Evolutionary conservation across 2,888 invertebrate species (phyloP).

Genomic region (Cyrtodaria siliqua): DNA sequence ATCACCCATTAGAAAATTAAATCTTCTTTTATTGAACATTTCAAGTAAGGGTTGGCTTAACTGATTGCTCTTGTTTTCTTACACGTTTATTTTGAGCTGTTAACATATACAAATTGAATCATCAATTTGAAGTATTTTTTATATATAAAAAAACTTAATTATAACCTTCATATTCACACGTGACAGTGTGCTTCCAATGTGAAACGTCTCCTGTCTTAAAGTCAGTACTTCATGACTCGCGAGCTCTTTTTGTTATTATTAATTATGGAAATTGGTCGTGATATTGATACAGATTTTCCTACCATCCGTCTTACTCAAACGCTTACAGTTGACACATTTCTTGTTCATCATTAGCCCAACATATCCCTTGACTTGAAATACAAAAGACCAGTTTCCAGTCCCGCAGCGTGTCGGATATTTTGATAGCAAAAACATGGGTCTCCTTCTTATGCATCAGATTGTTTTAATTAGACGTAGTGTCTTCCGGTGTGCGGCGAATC

Average conservation of each 20-base stretch:
- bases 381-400: conserved; percentile 45
- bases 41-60: too few species aligned
- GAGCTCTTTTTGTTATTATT: conserved; percentile 22
- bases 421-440: conserved; percentile 40
- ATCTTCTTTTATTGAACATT: too few species aligned
- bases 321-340: conserved; percentile 51
- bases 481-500: conserved; percentile 56
- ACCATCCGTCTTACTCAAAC: conserved; percentile 56
- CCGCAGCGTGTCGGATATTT: conserved; percentile 43
- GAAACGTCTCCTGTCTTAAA: too few species aligned
- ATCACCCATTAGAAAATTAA: too few species aligned
- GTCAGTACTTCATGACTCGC: too few species aligned
- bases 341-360: conserved; percentile 49
- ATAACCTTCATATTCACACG: too few species aligned
- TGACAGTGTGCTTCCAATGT: too few species aligned
- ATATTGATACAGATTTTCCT: conserved; percentile 43
- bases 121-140: too few species aligned
- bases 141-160: too few species aligned
- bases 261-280: conserved; percentile 49
- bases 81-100: too few species aligned
- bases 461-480: conserved; percentile 61
- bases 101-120: too few species aligned
- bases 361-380: conserved; percentile 56
- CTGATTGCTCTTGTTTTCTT: too few species aligned
- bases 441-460: conserved; percentile 55